These are phyloP conservation scores for Labeo rohita DNA, from an alignment of 2,113 vertebrate genomes.

Conservation along the genomic window DNA sequence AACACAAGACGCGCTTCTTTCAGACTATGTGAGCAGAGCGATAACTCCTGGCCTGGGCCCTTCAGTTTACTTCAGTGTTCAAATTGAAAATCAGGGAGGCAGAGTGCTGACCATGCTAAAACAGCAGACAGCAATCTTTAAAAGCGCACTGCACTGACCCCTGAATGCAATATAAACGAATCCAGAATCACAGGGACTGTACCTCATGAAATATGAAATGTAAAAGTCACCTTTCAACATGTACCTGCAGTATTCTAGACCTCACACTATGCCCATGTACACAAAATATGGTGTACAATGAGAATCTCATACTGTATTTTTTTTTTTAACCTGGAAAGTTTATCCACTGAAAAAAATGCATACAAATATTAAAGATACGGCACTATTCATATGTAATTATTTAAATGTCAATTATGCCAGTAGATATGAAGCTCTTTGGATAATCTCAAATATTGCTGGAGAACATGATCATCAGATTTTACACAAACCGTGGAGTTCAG, in stretches of 20 bases:
- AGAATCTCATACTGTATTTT: background rate
- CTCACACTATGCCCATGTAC: background rate
- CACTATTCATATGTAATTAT: too few relatives aligned
- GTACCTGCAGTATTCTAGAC: background rate
- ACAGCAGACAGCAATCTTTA: constrained; percentile 36
- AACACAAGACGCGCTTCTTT: constrained; percentile 46
- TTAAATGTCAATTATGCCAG: too few relatives aligned
- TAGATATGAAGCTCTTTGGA: too few relatives aligned
- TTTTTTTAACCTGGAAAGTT: background rate
- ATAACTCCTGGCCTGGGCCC: constrained; percentile 41
- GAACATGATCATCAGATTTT: too few relatives aligned
- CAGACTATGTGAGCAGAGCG: constrained; percentile 43
- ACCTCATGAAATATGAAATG: constrained; percentile 27
- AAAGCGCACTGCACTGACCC: constrained; percentile 6
- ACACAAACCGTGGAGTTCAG: too few relatives aligned
- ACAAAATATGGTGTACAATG: background rate
- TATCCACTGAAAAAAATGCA: background rate
- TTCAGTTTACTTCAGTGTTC: constrained; percentile 45
- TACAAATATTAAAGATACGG: too few relatives aligned
- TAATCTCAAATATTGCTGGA: too few relatives aligned
- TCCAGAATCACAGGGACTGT: constrained; percentile 28
- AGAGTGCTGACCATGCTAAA: constrained; percentile 56
- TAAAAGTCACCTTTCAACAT: background rate
- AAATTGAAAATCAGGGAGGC: constrained; percentile 46
- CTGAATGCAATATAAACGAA: constrained; percentile 11